Evolutionary conservation across 1,140 invertebrate genomes (phyloP).

Genomic region (Agrypnia vestita): DNA sequence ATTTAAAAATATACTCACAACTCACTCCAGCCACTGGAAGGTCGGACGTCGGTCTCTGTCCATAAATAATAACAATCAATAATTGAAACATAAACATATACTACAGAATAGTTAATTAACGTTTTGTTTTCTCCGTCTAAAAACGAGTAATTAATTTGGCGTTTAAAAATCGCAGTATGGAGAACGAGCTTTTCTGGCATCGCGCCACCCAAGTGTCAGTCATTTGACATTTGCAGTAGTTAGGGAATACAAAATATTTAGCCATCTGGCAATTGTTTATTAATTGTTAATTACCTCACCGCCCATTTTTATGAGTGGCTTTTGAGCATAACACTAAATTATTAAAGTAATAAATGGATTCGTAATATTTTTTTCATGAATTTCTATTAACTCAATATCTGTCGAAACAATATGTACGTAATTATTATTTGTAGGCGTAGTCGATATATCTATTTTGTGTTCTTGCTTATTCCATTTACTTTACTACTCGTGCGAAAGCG

Average conservation of each 20-base stretch:
- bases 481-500: too few species aligned
- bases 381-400: too few species aligned
- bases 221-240: constrained; percentile 22
- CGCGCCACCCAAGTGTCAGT: background rate
- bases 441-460: too few species aligned
- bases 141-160: background rate
- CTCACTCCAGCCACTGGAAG: background rate
- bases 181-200: constrained; percentile 3
- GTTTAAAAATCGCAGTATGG: constrained; percentile 7
- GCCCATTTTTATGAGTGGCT: too few species aligned
- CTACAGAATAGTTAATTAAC: too few species aligned
- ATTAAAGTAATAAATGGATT: too few species aligned
- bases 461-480: too few species aligned
- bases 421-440: too few species aligned
- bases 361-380: too few species aligned
- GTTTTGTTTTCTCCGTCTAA: background rate
- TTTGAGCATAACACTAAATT: too few species aligned
- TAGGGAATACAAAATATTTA: background rate
- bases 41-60: background rate
- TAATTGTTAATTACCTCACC: background rate
- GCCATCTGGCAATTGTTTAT: constrained; percentile 4
- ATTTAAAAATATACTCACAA: constrained; percentile 22
- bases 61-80: background rate
- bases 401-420: too few species aligned
- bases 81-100: background rate